Evolutionary conservation across 2,888 invertebrate species (phyloP), one percentile per base, ranked within the genome.

Genomic region (Saturnia japonica): DNA sequence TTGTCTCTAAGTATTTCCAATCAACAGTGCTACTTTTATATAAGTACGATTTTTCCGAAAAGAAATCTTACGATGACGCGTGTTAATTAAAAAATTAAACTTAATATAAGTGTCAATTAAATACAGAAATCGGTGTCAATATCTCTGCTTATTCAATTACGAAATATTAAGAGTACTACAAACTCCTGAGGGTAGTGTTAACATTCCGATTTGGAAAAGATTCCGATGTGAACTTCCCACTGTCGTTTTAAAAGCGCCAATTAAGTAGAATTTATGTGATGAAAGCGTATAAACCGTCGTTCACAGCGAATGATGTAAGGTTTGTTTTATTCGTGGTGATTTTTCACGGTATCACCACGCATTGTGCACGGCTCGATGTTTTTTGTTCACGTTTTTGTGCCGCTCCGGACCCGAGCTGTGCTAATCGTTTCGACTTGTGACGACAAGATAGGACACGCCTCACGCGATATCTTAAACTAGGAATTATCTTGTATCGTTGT

Each of bases 401-500:
- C 70, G 78, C 57, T 1, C 57, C 57, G 57, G 57, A 19, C 54
- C 54, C 74, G 71, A 72, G 25, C 72, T 74, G 80, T 80, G 86
- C 82, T 88, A 87, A 88, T 88, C 85, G 89, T 77, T 77, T 74
- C 76, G 79, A 85, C 88, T 86, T 90, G 92, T 87, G 85, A 85
- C 87, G 91, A 92, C 92, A 90, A 80, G 91, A 82, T 76, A 77
- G 75, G 83, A 91, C 91, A 85, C 82, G 91, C 85, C 82, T 85
- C 78, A 81, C 77, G 79, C 78, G 78, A 80, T 79, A 71, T 73
- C 75, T 71, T 76, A 72, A 69, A 70, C 51, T 51, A 71, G 68
- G 73, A 74, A 76, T 73, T 71, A 54, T 72, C 74, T 76, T 73
- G 76, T 64, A 40, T n/a, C 28, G 28, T 28, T 8, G 57, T 69